Evolutionary conservation across 1,140 invertebrate species (phyloP).

Genomic region (Euschistus heros): DNA sequence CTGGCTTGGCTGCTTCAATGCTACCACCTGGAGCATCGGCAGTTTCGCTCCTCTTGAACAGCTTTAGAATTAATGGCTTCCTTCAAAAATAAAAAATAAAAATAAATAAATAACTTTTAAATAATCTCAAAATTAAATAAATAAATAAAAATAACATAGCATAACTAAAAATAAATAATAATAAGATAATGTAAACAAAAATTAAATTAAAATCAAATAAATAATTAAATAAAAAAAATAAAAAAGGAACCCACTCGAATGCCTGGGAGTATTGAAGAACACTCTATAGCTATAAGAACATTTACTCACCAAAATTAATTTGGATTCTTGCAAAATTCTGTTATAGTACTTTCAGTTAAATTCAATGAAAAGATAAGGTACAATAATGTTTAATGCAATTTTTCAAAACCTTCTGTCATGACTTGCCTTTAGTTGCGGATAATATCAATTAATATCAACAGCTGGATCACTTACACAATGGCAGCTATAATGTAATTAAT

Average conservation of each 20-base stretch:
- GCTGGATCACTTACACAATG: no score
- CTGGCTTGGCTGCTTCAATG: not conserved
- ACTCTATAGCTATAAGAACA: no score
- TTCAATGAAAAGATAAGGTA: no score
- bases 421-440: no score
- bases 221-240: not conserved
- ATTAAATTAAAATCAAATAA: not conserved
- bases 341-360: no score
- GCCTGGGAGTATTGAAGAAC: not conserved
- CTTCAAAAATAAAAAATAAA: not conserved
- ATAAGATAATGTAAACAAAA: not conserved
- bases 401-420: no score
- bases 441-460: no score
- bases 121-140: not conserved
- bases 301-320: no score
- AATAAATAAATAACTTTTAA: not conserved
- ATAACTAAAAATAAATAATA: not conserved
- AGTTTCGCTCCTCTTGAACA: not conserved
- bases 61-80: conserved; percentile 1
- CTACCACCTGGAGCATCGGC: not conserved
- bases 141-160: not conserved
- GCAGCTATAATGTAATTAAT: no score
- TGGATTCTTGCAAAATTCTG: no score
- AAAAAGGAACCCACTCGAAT: not conserved
- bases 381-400: no score